A percentile compares a stretch with the other conserved stretches of the same genome.
Evolutionary conservation across 1,140 invertebrate genomes (phyloP).

Genomic region (Dermatophagoides farinae): DNA sequence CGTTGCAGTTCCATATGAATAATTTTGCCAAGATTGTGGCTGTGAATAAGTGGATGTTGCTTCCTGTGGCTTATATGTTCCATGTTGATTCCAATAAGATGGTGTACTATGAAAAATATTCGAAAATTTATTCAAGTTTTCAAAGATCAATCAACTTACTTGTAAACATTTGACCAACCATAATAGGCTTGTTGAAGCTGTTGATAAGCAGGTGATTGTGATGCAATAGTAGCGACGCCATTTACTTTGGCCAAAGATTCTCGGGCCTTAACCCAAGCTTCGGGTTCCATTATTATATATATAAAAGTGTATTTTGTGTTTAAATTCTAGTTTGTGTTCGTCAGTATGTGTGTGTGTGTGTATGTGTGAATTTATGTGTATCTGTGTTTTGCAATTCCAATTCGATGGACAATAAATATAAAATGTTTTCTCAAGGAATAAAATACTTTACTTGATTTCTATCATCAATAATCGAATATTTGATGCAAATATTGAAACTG

Average conservation of each 20-base stretch:
- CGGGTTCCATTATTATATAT: slow-evolving; percentile 4
- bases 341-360: too few species aligned
- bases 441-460: too few species aligned
- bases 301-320: not conserved
- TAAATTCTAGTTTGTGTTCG: not conserved
- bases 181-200: not conserved
- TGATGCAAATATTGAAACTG: too few species aligned
- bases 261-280: slow-evolving; percentile 12
- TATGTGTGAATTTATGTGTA: too few species aligned
- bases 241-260: slow-evolving; percentile 8
- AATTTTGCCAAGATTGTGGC: not conserved
- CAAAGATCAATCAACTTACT: not conserved
- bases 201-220: not conserved
- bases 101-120: not conserved
- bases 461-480: too few species aligned
- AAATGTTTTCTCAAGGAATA: too few species aligned
- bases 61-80: not conserved
- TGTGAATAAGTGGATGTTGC: not conserved
- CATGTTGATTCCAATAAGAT: not conserved
- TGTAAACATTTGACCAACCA: not conserved
- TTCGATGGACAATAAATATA: too few species aligned
- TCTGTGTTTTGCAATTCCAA: too few species aligned
- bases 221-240: not conserved
- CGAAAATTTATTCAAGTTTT: not conserved
- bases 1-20: not conserved